phyloP scores from a whole-genome alignment of 2,888 invertebrate species.

The Euphydryas editha region DNA sequence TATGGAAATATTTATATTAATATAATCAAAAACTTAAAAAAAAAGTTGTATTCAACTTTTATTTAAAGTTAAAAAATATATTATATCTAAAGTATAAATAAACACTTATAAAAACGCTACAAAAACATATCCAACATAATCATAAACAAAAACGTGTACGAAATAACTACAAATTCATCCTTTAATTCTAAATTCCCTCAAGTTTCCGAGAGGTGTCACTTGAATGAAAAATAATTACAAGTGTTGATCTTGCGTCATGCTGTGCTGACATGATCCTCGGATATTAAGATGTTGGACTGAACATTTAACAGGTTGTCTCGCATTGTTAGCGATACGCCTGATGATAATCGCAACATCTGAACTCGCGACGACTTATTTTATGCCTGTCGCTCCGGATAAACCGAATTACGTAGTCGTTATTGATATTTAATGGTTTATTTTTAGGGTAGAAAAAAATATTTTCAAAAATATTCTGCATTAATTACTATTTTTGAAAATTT shows the following conservation, averaged over 20 bases:
- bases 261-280: conserved; percentile 74
- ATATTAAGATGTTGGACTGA: conserved; percentile 74
- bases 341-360: conserved; percentile 70
- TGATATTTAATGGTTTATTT: conserved; percentile 32
- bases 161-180: too few species aligned
- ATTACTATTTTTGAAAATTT: neutral
- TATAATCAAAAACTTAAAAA: too few species aligned
- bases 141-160: too few species aligned
- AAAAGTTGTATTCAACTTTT: too few species aligned
- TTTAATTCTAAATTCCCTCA: conserved; percentile 44
- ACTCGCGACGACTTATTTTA: conserved; percentile 75
- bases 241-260: conserved; percentile 72
- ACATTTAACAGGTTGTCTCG: conserved; percentile 68
- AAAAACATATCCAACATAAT: too few species aligned
- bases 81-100: too few species aligned
- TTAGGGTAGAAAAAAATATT: neutral
- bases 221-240: conserved; percentile 74
- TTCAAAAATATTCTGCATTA: neutral
- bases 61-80: too few species aligned
- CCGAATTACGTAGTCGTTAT: conserved; percentile 41
- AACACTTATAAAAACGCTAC: too few species aligned
- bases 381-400: conserved; percentile 73
- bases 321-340: conserved; percentile 68
- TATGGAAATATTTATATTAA: too few species aligned
- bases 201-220: conserved; percentile 69